phyloP scores from a whole-genome alignment of 2,113 vertebrate species.

The Eretmochelys imbricata region DNA sequence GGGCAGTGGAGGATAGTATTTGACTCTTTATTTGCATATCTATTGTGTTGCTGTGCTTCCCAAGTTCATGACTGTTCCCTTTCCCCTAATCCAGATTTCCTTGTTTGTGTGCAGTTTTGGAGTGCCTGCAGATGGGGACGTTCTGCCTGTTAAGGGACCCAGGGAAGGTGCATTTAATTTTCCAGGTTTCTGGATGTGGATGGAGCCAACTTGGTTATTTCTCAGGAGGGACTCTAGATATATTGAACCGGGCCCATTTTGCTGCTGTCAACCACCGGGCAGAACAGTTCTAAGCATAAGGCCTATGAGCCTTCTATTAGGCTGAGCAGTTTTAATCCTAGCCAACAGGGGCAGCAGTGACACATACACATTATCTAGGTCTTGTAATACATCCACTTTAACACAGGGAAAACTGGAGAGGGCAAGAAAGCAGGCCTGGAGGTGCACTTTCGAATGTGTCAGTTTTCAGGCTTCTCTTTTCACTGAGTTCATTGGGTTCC shows the following conservation, averaged over 20 bases:
- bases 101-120: not conserved
- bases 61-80: not conserved
- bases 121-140: not conserved
- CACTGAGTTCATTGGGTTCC: not conserved
- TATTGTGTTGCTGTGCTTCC: not conserved
- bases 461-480: not conserved
- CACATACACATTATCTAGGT: not conserved
- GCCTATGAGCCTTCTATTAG: not conserved
- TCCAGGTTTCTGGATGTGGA: not conserved
- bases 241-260: not conserved
- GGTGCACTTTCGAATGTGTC: fast-evolving
- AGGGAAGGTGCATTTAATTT: not conserved
- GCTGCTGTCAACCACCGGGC: no score
- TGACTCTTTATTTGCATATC: not conserved
- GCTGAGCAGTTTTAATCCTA: not conserved
- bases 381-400: not conserved
- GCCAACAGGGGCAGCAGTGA: not conserved
- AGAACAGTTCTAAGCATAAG: not conserved
- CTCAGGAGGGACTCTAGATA: not conserved
- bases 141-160: not conserved
- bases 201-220: not conserved
- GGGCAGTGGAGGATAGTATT: not conserved
- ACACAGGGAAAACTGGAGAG: not conserved
- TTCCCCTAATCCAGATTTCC: not conserved
- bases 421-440: not conserved